A percentile compares a stretch with the other conserved stretches of the same genome.
Conservation (phyloP, 2,113 vertebrate species). For the Oreocharis arfaki region DNA sequence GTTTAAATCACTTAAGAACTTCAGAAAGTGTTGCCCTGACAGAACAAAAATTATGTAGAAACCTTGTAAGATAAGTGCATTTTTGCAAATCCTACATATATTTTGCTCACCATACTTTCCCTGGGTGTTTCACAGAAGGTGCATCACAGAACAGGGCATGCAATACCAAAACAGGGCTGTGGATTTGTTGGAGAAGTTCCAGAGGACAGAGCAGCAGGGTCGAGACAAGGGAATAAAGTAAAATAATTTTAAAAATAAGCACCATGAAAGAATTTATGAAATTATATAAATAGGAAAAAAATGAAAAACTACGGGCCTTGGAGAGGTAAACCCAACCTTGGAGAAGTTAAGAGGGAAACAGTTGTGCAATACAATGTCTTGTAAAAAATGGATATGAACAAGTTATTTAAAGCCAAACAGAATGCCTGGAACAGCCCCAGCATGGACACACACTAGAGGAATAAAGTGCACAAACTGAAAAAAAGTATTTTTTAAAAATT, state of each 20-base stretch:
- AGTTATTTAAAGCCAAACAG: neutral
- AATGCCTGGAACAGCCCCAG: neutral
- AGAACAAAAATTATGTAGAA: neutral
- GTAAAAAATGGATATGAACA: neutral
- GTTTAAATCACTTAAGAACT: neutral
- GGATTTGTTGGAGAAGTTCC: neutral
- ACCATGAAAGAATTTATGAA: neutral
- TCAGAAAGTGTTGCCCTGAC: neutral
- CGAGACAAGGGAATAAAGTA: neutral
- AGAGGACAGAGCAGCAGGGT: neutral
- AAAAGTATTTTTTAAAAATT: neutral
- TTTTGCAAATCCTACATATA: neutral
- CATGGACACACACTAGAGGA: neutral
- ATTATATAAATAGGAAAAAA: neutral
- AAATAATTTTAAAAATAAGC: neutral
- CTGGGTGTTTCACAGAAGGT: neutral
- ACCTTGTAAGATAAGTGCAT: neutral
- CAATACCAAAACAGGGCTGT: neutral
- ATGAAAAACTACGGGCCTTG: neutral
- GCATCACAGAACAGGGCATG: rapidly evolving
- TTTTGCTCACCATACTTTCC: neutral
- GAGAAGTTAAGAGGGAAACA: neutral
- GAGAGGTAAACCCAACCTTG: neutral
- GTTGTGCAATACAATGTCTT: neutral
- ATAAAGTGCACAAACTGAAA: neutral